These are phyloP conservation scores for Cardinalis cardinalis DNA, from an alignment of 2,113 vertebrate genomes.

Conservation along the genomic window DNA sequence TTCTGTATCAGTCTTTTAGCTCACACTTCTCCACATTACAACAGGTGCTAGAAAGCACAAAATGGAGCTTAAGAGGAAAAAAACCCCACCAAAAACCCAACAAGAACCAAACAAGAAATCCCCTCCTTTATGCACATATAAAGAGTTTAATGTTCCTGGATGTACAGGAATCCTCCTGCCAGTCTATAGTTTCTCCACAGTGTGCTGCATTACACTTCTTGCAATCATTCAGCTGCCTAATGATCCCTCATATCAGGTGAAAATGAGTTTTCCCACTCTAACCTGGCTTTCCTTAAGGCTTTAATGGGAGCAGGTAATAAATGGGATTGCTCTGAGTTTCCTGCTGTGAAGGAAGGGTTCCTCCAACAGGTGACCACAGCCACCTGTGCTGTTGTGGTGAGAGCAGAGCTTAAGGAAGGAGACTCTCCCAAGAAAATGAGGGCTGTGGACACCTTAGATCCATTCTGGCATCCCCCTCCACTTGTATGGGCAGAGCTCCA, in stretches of 20 bases:
- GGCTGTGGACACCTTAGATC: slow-evolving; percentile 7
- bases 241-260: slow-evolving; percentile 63
- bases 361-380: slow-evolving; percentile 13
- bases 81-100: fast-evolving
- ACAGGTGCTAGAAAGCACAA: neutral
- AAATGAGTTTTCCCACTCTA: slow-evolving; percentile 72
- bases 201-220: neutral
- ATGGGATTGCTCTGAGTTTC: slow-evolving; percentile 42
- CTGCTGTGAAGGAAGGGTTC: slow-evolving; percentile 19
- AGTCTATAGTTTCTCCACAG: neutral
- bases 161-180: neutral
- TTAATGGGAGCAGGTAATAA: slow-evolving; percentile 64
- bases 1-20: neutral
- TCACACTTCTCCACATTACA: neutral
- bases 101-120: neutral
- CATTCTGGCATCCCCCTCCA: slow-evolving; percentile 24
- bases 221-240: slow-evolving; percentile 61
- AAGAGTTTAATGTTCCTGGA: neutral
- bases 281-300: slow-evolving; percentile 55
- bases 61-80: neutral
- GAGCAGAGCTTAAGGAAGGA: slow-evolving; percentile 39
- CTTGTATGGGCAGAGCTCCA: neutral
- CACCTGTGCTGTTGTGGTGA: neutral
- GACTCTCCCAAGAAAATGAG: slow-evolving; percentile 15
- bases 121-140: neutral